phyloP scores from a whole-genome alignment of 92 coral and sea anemone genomes.

The Ricordea florida region DNA sequence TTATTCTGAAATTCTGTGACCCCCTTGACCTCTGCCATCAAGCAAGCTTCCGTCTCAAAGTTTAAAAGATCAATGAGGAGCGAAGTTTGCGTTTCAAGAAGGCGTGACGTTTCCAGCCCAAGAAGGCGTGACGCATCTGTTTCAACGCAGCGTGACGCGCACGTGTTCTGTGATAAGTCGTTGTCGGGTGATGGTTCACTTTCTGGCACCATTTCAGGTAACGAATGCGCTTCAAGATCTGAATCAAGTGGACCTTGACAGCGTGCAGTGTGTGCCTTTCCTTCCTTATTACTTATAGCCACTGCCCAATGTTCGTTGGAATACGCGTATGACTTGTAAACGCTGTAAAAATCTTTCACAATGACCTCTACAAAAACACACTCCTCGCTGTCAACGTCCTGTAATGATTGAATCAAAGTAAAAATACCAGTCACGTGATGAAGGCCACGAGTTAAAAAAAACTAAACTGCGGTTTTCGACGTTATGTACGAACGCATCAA shows the following conservation, averaged over 20 bases:
- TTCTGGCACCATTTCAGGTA: constrained; percentile 67
- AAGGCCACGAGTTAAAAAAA: too few species aligned
- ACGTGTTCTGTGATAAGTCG: constrained; percentile 1
- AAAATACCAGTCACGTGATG: too few species aligned
- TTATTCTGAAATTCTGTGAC: constrained; percentile 13
- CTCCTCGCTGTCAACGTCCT: constrained; percentile 87
- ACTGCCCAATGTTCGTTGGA: constrained; percentile 82
- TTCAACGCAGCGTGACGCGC: not conserved
- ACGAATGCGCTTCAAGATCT: constrained; percentile 59
- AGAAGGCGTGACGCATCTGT: constrained; percentile 1
- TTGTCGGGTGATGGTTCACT: constrained; percentile 35
- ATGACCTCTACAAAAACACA: constrained; percentile 76
- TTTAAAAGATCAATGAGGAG: constrained; percentile 29
- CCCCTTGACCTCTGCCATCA: constrained; percentile 20
- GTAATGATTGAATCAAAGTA: not conserved
- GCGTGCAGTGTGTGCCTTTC: constrained; percentile 53
- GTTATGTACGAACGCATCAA: too few species aligned
- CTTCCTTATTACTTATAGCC: constrained; percentile 55
- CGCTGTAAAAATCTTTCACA: constrained; percentile 77
- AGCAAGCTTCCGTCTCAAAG: constrained; percentile 20
- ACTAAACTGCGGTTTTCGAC: not conserved
- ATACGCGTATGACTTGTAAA: constrained; percentile 76
- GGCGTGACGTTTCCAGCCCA: constrained; percentile 11
- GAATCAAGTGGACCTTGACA: constrained; percentile 59
- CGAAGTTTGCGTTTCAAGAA: constrained; percentile 24